Evolutionary conservation across 2,797 vertebrate genomes (phyloP), one percentile per base, ranked within the genome.

Genomic region (Triplophysa yarkandensis): DNA sequence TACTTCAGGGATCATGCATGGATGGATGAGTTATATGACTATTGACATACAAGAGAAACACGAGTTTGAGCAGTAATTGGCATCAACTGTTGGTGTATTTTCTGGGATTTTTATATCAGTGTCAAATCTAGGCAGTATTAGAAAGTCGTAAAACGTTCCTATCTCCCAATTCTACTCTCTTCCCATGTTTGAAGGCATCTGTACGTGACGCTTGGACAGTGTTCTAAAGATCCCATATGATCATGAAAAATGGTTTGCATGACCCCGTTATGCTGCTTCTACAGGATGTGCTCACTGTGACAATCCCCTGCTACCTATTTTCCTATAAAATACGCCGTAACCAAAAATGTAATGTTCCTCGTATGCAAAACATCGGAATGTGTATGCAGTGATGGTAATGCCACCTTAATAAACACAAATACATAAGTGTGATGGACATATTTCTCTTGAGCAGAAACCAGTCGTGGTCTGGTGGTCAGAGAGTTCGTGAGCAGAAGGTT

Each of bases 1-100:
- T 93, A 91, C 83, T 92, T 88, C 88, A 87, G 91, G 48, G 94
- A 98, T 65, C 89, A 91, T 0, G 82, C 86, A 28, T 95, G 94
- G 93, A 92, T 94, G 58, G 79, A 86, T 32, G 84, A 86, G 78
- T 86, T 74, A 82, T 91, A n/a, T 88, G 91, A 90, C 84, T 92
- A 87, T 84, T 81, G 65, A 75, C 52, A 39, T 28, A 5, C 23
- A 58, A 65, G 21, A 44, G 32, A 7, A 73, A 74, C 52, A 30
- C 58, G n/a, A 21, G 25, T 50, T 63, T 52, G 25, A 62, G 10
- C 13, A 65, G 57, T 74, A 46, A 57, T 25, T 9, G 19, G 17
- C 27, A 55, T 25, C 32, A 21, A 48, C 27, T 57, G 34, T 25
- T 44, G 6, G 27, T 28, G 16, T 63, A 44, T 72, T 52, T 6